Base-by-base conservation (phyloP, 2,113 vertebrate genomes). In the Sinocyclocheilus maitianheensis region DNA sequence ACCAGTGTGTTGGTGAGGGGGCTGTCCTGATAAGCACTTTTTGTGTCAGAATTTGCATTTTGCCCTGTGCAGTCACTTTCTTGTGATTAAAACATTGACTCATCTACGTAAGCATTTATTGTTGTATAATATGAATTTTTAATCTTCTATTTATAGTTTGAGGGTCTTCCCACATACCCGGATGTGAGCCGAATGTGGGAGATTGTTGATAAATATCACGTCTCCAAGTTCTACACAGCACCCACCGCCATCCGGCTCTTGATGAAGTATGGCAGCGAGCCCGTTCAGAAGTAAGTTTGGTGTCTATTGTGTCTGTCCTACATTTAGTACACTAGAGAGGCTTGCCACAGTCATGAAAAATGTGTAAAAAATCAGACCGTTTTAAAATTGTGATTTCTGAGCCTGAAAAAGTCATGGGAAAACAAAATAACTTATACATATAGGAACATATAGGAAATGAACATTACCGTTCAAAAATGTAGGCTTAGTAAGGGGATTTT, bases 181-280 rank as follows among this genome's bases (percentile, higher is more conserved):
- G 96, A 98, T 0, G 91, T 97, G 0, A 94, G 97, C 81, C 95
- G 98, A 8, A 94, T 99, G 90, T 99, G 98, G 98, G 96, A 92
- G 89, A 91, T 98, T 0, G 92, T 98, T 88, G 98, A 99, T 91
- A 99, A 99, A 89, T 99, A 99, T 91, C 95, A 93, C 1, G 96
- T 99, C 90, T 97, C 96, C 89, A 99, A 98, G 94, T 97, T 99
- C 94, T 99, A 99, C 96, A 99, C 97, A 0, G 98, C 98, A 1
- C 98, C 98, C 9, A 99, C 98, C 0, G 98, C 98, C 90, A 97
- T 99, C 93, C 94, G 98, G 26, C 91, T 98, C 90, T 96, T 99
- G 77, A 99, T 99, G 98, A 99, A 99, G 93, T 97, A 93, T 0
- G 98, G 98, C 89, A 96, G 93, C n/a, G 97, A 98, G 51, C 97